Percentiles rank a stretch among this genome's conserved stretches.
Evolutionary conservation across 1,140 invertebrate species (phyloP).

Genomic region (Calosoma granatense): DNA sequence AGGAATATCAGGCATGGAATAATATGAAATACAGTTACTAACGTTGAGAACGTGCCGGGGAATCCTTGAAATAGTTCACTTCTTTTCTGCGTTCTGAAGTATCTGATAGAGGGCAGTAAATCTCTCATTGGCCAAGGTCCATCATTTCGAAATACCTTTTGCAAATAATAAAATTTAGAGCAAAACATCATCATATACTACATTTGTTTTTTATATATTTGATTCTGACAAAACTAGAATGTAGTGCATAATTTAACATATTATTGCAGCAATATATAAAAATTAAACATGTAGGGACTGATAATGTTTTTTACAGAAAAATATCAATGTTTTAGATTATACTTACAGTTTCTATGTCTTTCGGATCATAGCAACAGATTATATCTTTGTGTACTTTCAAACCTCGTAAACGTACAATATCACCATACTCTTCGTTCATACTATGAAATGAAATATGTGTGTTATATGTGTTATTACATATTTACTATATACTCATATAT

Average conservation of each 20-base stretch:
- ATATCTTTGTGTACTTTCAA: background rate
- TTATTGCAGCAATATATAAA: too few species aligned
- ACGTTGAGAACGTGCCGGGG: conserved; percentile 6
- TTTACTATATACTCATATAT: too few species aligned
- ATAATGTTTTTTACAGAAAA: too few species aligned
- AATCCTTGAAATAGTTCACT: conserved; percentile 15
- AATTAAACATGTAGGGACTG: too few species aligned
- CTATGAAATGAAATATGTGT: too few species aligned
- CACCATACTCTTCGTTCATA: background rate
- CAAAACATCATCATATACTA: background rate
- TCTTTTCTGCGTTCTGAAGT: conserved; percentile 13
- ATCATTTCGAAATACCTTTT: conserved; percentile 18
- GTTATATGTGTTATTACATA: too few species aligned
- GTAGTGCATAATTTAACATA: too few species aligned
- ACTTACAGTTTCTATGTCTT: background rate
- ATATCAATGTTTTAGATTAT: too few species aligned
- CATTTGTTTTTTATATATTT: too few species aligned
- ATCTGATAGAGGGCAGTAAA: conserved; percentile 5
- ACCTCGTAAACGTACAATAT: background rate
- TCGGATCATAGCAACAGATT: background rate
- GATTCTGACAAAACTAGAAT: too few species aligned
- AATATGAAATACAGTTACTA: too few species aligned
- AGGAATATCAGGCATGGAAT: too few species aligned
- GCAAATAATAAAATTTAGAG: background rate
- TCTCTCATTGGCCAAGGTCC: conserved; percentile 16